These are phyloP conservation scores for Oscheius sp. DNA, from an alignment of 2,888 invertebrate species.

Conservation along the genomic window DNA sequence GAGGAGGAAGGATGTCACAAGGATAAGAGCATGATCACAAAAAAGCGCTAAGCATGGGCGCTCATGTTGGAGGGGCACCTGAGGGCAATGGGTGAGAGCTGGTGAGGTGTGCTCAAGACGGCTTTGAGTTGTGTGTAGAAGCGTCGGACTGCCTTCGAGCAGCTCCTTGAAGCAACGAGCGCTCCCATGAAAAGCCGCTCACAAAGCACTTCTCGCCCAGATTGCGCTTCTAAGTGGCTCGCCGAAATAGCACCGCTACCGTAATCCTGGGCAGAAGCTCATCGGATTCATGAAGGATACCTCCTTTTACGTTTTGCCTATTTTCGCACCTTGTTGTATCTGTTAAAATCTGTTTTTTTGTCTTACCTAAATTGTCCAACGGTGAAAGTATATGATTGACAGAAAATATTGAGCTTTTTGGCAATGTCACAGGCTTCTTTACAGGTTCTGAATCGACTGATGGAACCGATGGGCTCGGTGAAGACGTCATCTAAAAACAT, in stretches of 20 bases:
- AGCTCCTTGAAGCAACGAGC: slow-evolving; percentile 30
- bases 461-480: slow-evolving; percentile 14
- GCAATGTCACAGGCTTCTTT: slow-evolving; percentile 27
- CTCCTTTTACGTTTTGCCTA: not conserved
- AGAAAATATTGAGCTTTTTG: slow-evolving; percentile 37
- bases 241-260: slow-evolving; percentile 28
- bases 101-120: slow-evolving; percentile 35
- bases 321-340: slow-evolving; percentile 25
- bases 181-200: slow-evolving; percentile 41
- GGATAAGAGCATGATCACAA: slow-evolving; percentile 26
- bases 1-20: slow-evolving; percentile 11
- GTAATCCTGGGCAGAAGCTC: slow-evolving; percentile 26
- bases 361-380: slow-evolving; percentile 48
- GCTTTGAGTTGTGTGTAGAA: slow-evolving; percentile 35
- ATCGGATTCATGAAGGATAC: not conserved
- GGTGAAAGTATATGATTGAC: slow-evolving; percentile 51
- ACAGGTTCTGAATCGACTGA: slow-evolving; percentile 21
- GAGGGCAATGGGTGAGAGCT: slow-evolving; percentile 29
- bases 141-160: slow-evolving; percentile 34
- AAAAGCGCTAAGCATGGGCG: slow-evolving; percentile 30
- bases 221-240: slow-evolving; percentile 35
- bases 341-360: too few species aligned
- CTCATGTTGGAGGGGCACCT: slow-evolving; percentile 37
- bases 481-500: slow-evolving; percentile 25
- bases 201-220: slow-evolving; percentile 35